Evolutionary conservation across 2,888 invertebrate genomes (phyloP).

Genomic region (Kryphioiulus occultus): DNA sequence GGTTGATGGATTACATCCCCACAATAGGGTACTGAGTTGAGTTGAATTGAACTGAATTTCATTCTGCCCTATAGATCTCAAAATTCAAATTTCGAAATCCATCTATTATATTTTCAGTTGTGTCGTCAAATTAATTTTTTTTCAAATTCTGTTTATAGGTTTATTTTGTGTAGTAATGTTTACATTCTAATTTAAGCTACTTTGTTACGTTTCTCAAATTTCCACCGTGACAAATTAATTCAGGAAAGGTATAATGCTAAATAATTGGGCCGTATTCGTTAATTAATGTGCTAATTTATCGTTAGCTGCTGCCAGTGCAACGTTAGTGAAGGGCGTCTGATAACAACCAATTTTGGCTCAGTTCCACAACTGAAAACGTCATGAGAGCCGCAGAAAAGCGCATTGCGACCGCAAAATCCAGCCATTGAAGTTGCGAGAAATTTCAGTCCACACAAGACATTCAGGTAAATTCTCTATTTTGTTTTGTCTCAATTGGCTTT

Average conservation of each 20-base stretch:
- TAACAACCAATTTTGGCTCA: not conserved
- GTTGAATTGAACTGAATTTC: too few species aligned
- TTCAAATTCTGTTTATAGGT: too few species aligned
- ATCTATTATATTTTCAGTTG: too few species aligned
- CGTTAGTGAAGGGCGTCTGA: not conserved
- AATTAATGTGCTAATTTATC: not conserved
- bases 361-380: not conserved
- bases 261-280: not conserved
- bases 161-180: too few species aligned
- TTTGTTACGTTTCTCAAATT: too few species aligned
- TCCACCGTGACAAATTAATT: not conserved
- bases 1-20: too few species aligned
- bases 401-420: conserved; percentile 26
- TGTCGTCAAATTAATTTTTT: too few species aligned
- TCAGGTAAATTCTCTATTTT: not conserved
- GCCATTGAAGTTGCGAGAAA: not conserved
- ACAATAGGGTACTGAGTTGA: too few species aligned
- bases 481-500: not conserved
- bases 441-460: not conserved
- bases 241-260: not conserved
- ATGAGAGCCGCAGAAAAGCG: not conserved
- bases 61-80: too few species aligned
- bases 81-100: too few species aligned
- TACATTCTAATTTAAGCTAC: too few species aligned
- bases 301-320: not conserved